Conservation (phyloP, 2,113 vertebrate species). For the Urocitellus parryii region DNA sequence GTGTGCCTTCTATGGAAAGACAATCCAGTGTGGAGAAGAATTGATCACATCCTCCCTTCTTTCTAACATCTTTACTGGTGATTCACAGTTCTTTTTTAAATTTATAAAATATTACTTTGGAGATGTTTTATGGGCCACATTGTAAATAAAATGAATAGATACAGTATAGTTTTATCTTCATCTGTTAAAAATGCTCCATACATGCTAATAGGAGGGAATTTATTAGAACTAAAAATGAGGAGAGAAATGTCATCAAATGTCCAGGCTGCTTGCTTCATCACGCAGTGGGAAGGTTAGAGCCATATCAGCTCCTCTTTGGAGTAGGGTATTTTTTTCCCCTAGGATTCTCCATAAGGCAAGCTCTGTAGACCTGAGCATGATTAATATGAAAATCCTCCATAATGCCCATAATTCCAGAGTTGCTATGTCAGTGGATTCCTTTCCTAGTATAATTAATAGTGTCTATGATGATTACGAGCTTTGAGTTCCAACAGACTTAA, state of each 20-base stretch:
- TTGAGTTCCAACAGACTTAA: conserved; percentile 32
- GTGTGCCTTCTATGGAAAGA: background rate
- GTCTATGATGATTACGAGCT: background rate
- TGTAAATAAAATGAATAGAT: background rate
- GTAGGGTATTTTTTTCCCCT: background rate
- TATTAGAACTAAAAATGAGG: background rate
- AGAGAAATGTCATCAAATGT: background rate
- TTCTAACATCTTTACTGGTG: background rate
- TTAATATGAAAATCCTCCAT: background rate
- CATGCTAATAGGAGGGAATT: background rate
- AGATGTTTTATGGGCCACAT: background rate
- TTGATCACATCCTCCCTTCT: background rate
- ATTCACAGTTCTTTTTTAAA: background rate
- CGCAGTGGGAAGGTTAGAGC: background rate
- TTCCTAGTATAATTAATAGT: background rate
- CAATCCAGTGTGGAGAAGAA: background rate
- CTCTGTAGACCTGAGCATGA: background rate
- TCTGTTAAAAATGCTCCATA: background rate
- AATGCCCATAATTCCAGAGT: background rate
- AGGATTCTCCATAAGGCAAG: background rate
- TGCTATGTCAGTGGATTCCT: background rate
- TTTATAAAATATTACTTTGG: background rate
- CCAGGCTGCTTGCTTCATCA: background rate
- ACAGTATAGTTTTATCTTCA: background rate
- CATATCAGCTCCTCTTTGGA: background rate